Evolutionary conservation across 2,888 invertebrate species (phyloP), one percentile per base, ranked within the genome.

Genomic region (Drosophila testacea): DNA sequence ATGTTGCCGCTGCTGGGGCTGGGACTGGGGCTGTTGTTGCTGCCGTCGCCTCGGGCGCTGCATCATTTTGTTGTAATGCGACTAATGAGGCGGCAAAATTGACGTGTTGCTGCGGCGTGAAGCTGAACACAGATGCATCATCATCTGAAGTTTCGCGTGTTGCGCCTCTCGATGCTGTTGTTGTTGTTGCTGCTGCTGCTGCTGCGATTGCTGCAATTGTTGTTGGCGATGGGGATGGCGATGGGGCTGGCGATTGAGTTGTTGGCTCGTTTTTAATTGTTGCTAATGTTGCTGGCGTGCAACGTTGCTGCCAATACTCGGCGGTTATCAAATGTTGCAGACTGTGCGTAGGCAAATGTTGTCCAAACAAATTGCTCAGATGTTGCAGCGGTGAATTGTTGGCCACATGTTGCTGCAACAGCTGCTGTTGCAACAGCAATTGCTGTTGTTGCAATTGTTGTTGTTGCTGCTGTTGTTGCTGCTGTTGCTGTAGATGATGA

Each of bases 361-460:
- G 87, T 38, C 92, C 91, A 73, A 92, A 92, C 60, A 92, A 74
- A 84, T 92, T 91, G 82, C 88, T 92, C 47, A 92, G 83, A 69
- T 92, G 92, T 76, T 92, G 92, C 81, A 92, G 72, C 2, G 91
- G 92, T 16, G 92, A 83, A 16, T 75, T 87, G 66, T 56, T 70
- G 34, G 55, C 83, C 52, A 80, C 85, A 81, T 84, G 83, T 69
- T 84, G 89, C 70, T 91, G 90, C 59, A 79, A 64, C 56, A 89
- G 57, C 52, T 84, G 87, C 28, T 88, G 86, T 54, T 82, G 84
- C 66, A 83, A 73, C 36, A 79, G 60, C 28, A 57, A 80, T 91
- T 91, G 82, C 81, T 91, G 82, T 63, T 91, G 92, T 69, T 92
- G 92, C 75, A 91, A 72, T 4, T 91, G 92, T 22, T 87, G 68